Conservation (phyloP, 2,888 invertebrate species). For the Cephalotes varians region DNA sequence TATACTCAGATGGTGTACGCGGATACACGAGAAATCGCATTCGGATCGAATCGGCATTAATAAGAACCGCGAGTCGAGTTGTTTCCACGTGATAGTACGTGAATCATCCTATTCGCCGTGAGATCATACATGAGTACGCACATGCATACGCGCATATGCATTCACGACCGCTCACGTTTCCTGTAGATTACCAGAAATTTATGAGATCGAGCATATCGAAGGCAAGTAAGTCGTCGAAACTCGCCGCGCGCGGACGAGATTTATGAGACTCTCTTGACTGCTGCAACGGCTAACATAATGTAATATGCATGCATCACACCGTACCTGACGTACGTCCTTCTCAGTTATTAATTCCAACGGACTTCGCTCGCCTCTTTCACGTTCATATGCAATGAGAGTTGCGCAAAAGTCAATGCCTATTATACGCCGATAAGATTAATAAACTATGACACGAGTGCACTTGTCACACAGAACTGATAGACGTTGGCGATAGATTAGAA, state of each 20-base stretch:
- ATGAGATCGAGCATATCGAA: conserved; percentile 62
- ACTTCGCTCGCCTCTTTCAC: conserved; percentile 39
- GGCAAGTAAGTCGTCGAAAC: conserved; percentile 70
- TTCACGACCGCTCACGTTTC: conserved; percentile 52
- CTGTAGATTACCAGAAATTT: conserved; percentile 62
- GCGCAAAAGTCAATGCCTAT: conserved; percentile 45
- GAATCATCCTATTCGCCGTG: conserved; percentile 50
- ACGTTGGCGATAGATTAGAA: conserved; percentile 10
- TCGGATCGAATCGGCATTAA: conserved; percentile 52
- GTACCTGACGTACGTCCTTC: conserved; percentile 61
- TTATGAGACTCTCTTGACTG: conserved; percentile 57
- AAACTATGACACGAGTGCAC: conserved; percentile 25
- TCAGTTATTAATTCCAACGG: conserved; percentile 58
- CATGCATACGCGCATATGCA: conserved; percentile 34
- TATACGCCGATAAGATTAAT: conserved; percentile 44
- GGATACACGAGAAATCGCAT: conserved; percentile 51
- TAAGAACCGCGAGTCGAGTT: conserved; percentile 45
- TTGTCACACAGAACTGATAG: conserved; percentile 43
- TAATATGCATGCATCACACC: conserved; percentile 63
- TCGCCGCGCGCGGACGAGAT: conserved; percentile 56
- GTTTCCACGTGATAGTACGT: conserved; percentile 32
- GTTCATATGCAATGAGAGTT: conserved; percentile 10
- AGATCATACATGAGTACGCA: conserved; percentile 31
- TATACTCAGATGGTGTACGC: conserved; percentile 52
- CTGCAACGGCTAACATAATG: conserved; percentile 51